Evolutionary conservation across 2,888 invertebrate genomes (phyloP).

Genomic region (Leucophenga montana): DNA sequence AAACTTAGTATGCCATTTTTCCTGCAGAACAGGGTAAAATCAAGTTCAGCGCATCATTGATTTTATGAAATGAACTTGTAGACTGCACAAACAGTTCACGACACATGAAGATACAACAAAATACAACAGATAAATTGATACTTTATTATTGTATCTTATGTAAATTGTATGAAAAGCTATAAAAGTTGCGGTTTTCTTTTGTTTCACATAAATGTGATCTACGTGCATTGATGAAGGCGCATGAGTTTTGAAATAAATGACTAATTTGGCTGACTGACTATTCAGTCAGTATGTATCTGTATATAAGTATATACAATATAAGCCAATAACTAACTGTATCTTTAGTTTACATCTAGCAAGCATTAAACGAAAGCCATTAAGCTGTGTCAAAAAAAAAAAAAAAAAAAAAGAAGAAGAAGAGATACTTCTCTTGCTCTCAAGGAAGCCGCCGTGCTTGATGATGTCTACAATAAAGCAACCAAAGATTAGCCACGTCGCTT

Average conservation of each 20-base stretch:
- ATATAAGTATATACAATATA: background rate
- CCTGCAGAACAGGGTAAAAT: no score
- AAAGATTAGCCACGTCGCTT: constrained; percentile 17
- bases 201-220: no score
- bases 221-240: no score
- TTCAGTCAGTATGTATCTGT: background rate
- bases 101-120: no score
- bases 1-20: no score
- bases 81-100: no score
- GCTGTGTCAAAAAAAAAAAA: background rate
- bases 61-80: no score
- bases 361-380: constrained; percentile 6
- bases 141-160: background rate
- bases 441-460: background rate
- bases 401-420: no score
- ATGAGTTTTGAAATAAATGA: no score
- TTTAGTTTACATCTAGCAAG: constrained; percentile 3
- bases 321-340: constrained; percentile 1
- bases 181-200: no score
- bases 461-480: constrained; percentile 1
- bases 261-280: background rate
- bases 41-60: no score
- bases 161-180: no score
- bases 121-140: background rate
- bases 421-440: background rate